Evolutionary conservation across 2,113 vertebrate genomes (phyloP), one percentile per base, ranked within the genome.

Genomic region (Paracanthobrama guichenoti): DNA sequence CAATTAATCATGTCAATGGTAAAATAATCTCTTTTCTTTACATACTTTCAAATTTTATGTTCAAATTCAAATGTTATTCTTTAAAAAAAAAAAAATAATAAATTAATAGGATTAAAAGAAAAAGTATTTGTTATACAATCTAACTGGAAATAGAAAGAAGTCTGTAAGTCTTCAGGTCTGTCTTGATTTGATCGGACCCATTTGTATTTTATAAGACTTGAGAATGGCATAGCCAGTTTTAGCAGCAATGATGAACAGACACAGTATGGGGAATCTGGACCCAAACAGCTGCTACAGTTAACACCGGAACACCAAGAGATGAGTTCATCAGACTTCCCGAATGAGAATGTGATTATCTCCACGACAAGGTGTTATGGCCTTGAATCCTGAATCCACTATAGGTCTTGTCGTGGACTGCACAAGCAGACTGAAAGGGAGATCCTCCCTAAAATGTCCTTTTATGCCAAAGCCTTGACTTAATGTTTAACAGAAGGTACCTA

Each of bases 401-500:
- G 18, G 18, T 22, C 76, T 62, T 26, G 46, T 48, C 3, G 8
- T 79, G 24, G 77, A 46, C 39, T 11, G 31, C 24, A 42, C 24
- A 50, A 7, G 20, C 55, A 81, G 77, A 39, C 66, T 53, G 26
- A 13, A 55, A 20, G 66, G 14, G 46, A 31, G 72, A n/a, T 74
- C 60, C 35, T 35, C 74, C 75, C 20, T 28, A 44, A n/a, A 50
- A 67, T 80, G 26, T 50, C 60, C 9, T 31, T 59, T 64, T 48
- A 62, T 79, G 39, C 22, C 35, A 62, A 79, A 84, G 53, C 76
- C 53, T 50, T 86, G 24, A 28, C 28, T 26, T 74, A 28, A 6
- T 28, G 24, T 74, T 72, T 92, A 92, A 91, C 91, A 93, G 91
- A 91, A 89, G 24, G 42, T 80, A 50, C 78, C 44, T 80, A 67